A percentile compares a stretch with the other conserved stretches of the same genome.
Evolutionary conservation across 1,140 invertebrate genomes (phyloP).

Genomic region (Drosophila bocqueti): DNA sequence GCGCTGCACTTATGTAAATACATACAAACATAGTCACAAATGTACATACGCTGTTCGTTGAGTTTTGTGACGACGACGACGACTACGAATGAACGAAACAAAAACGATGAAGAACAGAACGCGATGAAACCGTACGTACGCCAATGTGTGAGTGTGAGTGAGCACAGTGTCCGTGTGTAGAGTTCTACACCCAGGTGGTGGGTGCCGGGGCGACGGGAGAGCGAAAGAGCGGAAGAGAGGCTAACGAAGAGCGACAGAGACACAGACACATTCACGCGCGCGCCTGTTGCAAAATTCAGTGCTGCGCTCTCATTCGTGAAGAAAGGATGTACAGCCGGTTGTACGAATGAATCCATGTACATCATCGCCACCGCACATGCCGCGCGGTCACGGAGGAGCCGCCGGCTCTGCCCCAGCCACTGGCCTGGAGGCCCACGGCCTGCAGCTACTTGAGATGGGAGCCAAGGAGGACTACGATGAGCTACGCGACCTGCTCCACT

Average conservation of each 20-base stretch:
- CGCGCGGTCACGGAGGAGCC: slow-evolving; percentile 17
- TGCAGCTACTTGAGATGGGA: slow-evolving; percentile 36
- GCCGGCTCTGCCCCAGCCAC: not conserved
- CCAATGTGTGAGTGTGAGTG: slow-evolving; percentile 39
- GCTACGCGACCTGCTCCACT: slow-evolving; percentile 59
- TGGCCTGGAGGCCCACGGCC: slow-evolving; percentile 16
- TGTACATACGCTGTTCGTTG: slow-evolving; percentile 39
- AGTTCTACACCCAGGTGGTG: slow-evolving; percentile 16
- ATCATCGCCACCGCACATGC: slow-evolving; percentile 46
- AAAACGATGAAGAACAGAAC: slow-evolving; percentile 55
- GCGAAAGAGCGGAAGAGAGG: slow-evolving; percentile 33
- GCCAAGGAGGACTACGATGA: slow-evolving; percentile 64
- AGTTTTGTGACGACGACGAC: slow-evolving; percentile 35
- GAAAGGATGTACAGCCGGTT: slow-evolving; percentile 77
- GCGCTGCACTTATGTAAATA: slow-evolving; percentile 13
- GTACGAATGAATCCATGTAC: slow-evolving; percentile 60
- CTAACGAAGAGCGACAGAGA: slow-evolving; percentile 34
- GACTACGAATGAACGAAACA: slow-evolving; percentile 61
- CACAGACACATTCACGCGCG: slow-evolving; percentile 26
- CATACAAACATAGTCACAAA: slow-evolving; percentile 6
- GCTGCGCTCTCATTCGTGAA: slow-evolving; percentile 69
- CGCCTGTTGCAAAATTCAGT: slow-evolving; percentile 81
- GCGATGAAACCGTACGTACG: slow-evolving; percentile 58
- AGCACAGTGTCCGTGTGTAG: slow-evolving; percentile 18
- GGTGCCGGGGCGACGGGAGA: slow-evolving; percentile 24